phyloP scores from a whole-genome alignment of 2,888 invertebrate species.

The Drosophila prostipennis region DNA sequence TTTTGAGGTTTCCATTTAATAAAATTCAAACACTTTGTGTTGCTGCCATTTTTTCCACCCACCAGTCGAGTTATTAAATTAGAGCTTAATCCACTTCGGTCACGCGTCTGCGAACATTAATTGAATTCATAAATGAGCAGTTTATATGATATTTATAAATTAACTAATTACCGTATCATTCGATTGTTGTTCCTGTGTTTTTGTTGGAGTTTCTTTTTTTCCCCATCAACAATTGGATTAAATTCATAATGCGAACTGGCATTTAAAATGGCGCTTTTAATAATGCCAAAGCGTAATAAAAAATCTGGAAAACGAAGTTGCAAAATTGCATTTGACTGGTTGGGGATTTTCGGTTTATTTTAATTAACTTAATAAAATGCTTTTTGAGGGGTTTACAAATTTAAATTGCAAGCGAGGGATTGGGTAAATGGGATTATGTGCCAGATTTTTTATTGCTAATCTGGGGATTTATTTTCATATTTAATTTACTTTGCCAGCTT shows the following conservation, averaged over 20 bases:
- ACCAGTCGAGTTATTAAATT: constrained; percentile 67
- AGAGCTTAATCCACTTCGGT: constrained; percentile 69
- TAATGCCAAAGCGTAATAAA: constrained; percentile 38
- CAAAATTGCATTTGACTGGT: constrained; percentile 46
- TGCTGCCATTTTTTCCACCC: constrained; percentile 1
- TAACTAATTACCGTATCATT: constrained; percentile 66
- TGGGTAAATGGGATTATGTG: constrained; percentile 7
- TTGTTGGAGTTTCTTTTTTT: constrained; percentile 20
- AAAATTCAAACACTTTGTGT: constrained; percentile 17
- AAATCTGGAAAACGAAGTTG: constrained; percentile 30
- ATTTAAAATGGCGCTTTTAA: constrained; percentile 60
- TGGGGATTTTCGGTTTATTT: constrained; percentile 62
- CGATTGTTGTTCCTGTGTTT: constrained; percentile 42
- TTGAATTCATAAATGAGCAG: constrained; percentile 71
- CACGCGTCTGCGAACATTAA: constrained; percentile 67
- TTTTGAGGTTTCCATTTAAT: constrained; percentile 43
- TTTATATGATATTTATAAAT: constrained; percentile 68
- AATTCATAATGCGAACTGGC: constrained; percentile 61
- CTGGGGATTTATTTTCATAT: neutral
- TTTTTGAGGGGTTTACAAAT: constrained; percentile 23
- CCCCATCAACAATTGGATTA: constrained; percentile 67
- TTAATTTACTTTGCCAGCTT: neutral
- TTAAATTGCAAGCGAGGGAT: constrained; percentile 7
- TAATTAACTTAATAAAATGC: constrained; percentile 71
- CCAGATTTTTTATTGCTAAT: neutral